A percentile compares a stretch with the other conserved stretches of the same genome.
phyloP scores from a whole-genome alignment of 2,113 vertebrate genomes.

The Microtus ochrogaster region DNA sequence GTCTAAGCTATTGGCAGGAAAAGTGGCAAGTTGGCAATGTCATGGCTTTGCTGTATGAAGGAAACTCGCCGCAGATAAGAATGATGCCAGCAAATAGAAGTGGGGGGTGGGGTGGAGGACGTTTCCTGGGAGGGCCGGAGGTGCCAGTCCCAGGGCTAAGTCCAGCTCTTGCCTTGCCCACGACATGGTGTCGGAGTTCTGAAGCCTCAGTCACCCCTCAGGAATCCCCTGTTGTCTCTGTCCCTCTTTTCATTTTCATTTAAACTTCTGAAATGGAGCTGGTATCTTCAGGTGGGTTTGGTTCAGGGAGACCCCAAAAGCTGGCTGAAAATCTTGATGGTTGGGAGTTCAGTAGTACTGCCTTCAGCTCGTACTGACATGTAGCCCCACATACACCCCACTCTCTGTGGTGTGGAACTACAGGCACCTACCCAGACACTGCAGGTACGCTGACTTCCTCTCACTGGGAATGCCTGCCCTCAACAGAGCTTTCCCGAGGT shows the following conservation, averaged over 20 bases:
- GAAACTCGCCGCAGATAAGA: background rate
- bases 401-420: background rate
- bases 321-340: background rate
- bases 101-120: background rate
- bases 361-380: background rate
- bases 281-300: background rate
- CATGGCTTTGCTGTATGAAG: background rate
- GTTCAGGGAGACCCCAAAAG: background rate
- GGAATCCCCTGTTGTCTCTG: background rate
- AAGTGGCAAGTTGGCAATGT: background rate
- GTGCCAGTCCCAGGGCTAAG: background rate
- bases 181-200: background rate
- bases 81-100: background rate
- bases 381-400: background rate
- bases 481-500: background rate
- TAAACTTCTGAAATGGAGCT: background rate
- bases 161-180: background rate
- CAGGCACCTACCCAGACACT: background rate
- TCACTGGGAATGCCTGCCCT: background rate
- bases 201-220: background rate
- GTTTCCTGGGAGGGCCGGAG: background rate
- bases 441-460: background rate
- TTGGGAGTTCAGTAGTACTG: background rate
- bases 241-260: background rate
- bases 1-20: background rate